Base-by-base conservation (phyloP, 1,140 invertebrate genomes). In the Caenorhabditis remanei region DNA sequence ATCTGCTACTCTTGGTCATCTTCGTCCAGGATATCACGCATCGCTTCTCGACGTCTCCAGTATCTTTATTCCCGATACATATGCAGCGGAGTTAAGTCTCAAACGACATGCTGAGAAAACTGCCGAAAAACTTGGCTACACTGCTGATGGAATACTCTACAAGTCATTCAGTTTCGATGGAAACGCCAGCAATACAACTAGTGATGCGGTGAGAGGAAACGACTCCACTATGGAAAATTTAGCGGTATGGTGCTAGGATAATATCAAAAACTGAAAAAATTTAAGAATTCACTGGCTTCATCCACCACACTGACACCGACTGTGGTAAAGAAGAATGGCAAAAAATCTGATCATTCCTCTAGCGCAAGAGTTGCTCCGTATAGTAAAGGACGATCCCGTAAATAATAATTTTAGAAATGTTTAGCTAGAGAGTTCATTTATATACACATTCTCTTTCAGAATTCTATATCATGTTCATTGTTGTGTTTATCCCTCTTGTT, bases 11-110 rank as follows among this genome's bases (percentile, higher is more conserved):
- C 16, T 79, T 24, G 71, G 71, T 24, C 46, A 79, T 24, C n/a
- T 79, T 7, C 71, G 71, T 21, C 71, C 71, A 79, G 71, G 71
- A 24, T 24, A 50, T 53, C 71, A 79, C 21, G 71, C 46, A 13
- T 4, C 71, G 4, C 43, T 50, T 24, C 0, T 79, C 11, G 71
- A 79, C 5, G 50, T 46, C n/a, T 50, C 8, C 5, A 79, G 71
- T 21, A 50, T 79, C 11, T 79, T 24, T n/a, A 79, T 79, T 5
- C 4, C 19, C 9, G 71, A 79, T 24, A 13, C 71, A 24, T 79
- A 79, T n/a, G 16, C 43, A 48, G 43, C 71, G 21, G 71, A 79
- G 40, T n/a, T 79, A 5, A 50, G 6, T n/a, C n/a, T 75, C 1
- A 75, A 75, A 5, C 11, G 11, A n/a, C 4, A 46, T 41, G 16